phyloP scores from a whole-genome alignment of 2,888 invertebrate genomes.

The Phytoseiulus persimilis region DNA sequence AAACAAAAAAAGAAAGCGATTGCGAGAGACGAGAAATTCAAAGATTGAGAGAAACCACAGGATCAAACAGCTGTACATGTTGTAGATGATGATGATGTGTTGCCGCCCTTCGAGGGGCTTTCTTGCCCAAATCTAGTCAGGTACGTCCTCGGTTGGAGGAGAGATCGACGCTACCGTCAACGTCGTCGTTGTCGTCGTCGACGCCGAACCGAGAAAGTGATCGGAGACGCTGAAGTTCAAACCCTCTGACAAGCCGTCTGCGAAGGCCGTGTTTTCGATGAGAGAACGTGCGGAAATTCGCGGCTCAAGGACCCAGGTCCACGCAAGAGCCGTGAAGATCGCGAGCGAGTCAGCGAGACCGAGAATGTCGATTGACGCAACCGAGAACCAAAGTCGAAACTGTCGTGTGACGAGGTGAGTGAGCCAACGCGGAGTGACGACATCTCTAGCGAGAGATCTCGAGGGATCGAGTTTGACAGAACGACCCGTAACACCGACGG shows the following conservation, averaged over 20 bases:
- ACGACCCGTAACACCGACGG: neutral
- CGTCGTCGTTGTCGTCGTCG: neutral
- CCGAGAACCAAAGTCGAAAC: too few species aligned
- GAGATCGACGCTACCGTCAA: neutral
- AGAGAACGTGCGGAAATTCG: neutral
- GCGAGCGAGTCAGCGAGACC: neutral
- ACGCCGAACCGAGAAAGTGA: neutral
- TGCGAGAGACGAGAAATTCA: neutral
- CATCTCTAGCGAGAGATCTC: neutral
- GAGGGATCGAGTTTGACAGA: neutral
- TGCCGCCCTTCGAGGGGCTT: conserved; percentile 38
- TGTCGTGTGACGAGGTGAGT: neutral
- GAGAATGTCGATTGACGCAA: neutral
- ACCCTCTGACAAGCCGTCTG: neutral
- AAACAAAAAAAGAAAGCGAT: neutral
- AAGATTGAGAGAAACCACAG: neutral
- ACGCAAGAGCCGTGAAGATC: neutral
- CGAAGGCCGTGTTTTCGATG: neutral
- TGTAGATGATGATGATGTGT: conserved; percentile 34
- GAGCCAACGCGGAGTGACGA: neutral
- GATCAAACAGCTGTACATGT: neutral
- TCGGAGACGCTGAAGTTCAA: too few species aligned
- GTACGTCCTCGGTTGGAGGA: conserved; percentile 39
- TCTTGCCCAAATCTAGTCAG: conserved; percentile 39
- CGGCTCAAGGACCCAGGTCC: neutral